phyloP scores from a whole-genome alignment of 2,888 invertebrate genomes.

The Lysandra coridon region DNA sequence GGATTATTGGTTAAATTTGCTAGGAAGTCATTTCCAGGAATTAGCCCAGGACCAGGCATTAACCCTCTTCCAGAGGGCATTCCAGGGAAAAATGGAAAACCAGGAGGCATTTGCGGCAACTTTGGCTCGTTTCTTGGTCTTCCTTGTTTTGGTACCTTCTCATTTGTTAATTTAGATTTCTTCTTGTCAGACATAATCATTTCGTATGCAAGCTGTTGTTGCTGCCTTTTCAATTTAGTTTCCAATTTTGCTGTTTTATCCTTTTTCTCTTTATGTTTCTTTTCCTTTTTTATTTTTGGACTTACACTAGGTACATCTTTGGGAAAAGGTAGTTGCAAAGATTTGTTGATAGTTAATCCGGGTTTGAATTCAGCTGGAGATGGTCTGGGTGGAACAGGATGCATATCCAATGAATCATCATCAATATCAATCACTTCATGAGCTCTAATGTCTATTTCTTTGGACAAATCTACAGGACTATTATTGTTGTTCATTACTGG shows the following conservation, averaged over 20 bases:
- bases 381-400: conserved; percentile 52
- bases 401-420: conserved; percentile 70
- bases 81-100: conserved; percentile 71
- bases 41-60: conserved; percentile 78
- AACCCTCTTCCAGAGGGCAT: conserved; percentile 76
- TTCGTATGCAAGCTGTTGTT: conserved; percentile 68
- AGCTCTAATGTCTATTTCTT: conserved; percentile 72
- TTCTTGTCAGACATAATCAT: conserved; percentile 65
- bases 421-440: conserved; percentile 76
- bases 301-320: conserved; percentile 78
- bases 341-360: conserved; percentile 69
- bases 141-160: conserved; percentile 63
- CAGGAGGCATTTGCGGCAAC: conserved; percentile 66
- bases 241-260: conserved; percentile 72
- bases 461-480: conserved; percentile 75
- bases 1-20: conserved; percentile 71
- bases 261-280: conserved; percentile 77
- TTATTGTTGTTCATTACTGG: conserved; percentile 75
- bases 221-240: conserved; percentile 73
- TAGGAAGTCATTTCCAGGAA: conserved; percentile 71
- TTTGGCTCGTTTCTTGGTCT: conserved; percentile 70
- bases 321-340: conserved; percentile 70
- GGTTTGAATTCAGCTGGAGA: conserved; percentile 53
- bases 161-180: conserved; percentile 59
- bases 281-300: conserved; percentile 82